These are phyloP conservation scores for Mionectes macconnelli DNA, from an alignment of 2,113 vertebrate genomes.

Conservation along the genomic window DNA sequence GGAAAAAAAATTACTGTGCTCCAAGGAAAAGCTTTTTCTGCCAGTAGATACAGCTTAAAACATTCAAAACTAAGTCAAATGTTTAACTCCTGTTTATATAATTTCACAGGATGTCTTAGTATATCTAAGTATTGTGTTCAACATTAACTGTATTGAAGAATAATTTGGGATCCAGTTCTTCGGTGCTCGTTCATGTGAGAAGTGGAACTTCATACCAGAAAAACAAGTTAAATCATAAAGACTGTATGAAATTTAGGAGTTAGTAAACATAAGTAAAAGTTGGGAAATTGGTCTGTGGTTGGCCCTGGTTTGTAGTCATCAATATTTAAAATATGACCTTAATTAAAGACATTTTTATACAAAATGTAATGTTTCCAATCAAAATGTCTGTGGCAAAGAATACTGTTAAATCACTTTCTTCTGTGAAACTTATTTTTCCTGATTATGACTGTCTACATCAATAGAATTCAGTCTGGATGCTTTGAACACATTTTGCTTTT, in stretches of 20 bases:
- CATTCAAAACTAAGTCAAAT: background rate
- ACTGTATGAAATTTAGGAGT: background rate
- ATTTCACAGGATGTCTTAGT: background rate
- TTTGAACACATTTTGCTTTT: background rate
- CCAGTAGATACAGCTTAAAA: background rate
- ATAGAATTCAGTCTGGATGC: background rate
- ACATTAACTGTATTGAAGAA: background rate
- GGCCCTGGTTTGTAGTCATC: background rate
- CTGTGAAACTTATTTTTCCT: background rate
- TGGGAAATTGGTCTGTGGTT: background rate
- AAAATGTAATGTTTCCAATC: background rate
- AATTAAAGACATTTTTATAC: background rate
- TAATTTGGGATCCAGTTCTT: background rate
- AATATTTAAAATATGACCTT: background rate
- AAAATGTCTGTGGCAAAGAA: background rate
- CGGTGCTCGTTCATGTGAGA: background rate
- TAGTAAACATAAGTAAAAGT: background rate
- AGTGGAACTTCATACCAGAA: background rate
- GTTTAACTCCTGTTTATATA: background rate
- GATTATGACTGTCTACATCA: background rate
- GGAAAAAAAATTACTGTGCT: background rate
- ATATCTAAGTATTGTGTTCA: background rate
- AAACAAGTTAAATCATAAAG: background rate
- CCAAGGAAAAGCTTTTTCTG: background rate
- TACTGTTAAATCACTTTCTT: background rate